Conservation (phyloP, 2,888 invertebrate genomes). For the Oligia strigilis region DNA sequence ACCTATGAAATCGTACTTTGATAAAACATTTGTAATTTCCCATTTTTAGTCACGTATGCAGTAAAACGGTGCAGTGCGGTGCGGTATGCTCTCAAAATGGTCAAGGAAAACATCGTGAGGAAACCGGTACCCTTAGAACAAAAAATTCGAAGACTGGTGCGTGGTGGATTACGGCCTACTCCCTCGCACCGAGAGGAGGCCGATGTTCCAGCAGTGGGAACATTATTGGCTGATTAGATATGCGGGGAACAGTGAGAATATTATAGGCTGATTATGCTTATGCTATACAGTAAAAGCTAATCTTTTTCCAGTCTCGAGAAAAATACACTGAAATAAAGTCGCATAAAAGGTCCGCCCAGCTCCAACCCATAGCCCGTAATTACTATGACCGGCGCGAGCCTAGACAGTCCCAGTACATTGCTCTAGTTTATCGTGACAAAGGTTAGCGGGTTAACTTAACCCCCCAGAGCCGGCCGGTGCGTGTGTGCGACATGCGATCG, state of each 20-base stretch:
- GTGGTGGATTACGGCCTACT: too few species aligned
- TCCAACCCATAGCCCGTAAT: constrained; percentile 17
- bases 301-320: background rate
- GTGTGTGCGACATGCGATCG: constrained; percentile 24
- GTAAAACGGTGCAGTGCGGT: background rate
- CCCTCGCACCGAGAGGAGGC: background rate
- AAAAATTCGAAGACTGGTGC: background rate
- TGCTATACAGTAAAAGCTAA: background rate
- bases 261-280: background rate
- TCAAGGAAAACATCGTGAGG: background rate
- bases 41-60: background rate
- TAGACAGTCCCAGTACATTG: constrained; percentile 51
- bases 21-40: background rate
- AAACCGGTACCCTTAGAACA: background rate
- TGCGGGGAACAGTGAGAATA: background rate
- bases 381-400: constrained; percentile 20
- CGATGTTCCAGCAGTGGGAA: background rate
- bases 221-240: background rate
- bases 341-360: constrained; percentile 24
- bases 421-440: constrained; percentile 52
- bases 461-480: constrained; percentile 54
- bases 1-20: background rate
- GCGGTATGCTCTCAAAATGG: background rate
- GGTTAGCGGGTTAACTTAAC: constrained; percentile 61
- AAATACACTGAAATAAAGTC: background rate